Conservation (phyloP, 92 coral and sea anemone genomes). For the Epizoanthus rinbou region DNA sequence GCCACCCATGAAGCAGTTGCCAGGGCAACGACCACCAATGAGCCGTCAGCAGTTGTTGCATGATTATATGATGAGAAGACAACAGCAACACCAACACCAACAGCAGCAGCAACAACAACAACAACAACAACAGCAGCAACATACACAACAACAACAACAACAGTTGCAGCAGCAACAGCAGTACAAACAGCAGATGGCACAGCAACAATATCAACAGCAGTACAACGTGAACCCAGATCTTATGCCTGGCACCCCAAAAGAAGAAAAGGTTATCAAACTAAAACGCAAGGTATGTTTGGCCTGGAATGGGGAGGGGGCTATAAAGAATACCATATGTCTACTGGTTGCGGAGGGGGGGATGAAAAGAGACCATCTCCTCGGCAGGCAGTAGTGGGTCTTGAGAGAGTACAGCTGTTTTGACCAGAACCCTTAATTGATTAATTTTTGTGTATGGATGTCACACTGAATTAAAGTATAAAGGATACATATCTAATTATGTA, state of each 20-base stretch:
- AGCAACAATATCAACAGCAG: constrained; percentile 26
- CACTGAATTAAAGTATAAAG: too few species aligned
- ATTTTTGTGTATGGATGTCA: too few species aligned
- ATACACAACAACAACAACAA: constrained; percentile 35
- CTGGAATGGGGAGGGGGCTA: too few species aligned
- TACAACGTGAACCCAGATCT: constrained; percentile 20
- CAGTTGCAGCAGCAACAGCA: constrained; percentile 49
- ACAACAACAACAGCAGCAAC: constrained; percentile 61
- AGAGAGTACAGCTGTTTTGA: too few species aligned
- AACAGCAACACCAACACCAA: constrained; percentile 59
- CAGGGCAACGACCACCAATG: constrained; percentile 59
- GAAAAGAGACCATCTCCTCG: too few species aligned
- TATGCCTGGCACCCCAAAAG: constrained; percentile 9
- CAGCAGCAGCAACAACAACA: constrained; percentile 41
- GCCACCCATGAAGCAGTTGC: constrained; percentile 16
- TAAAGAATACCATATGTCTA: too few species aligned
- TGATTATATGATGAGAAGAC: constrained; percentile 70
- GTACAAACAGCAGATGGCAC: constrained; percentile 46
- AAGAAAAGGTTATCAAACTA: constrained; percentile 19
- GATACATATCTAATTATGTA: too few species aligned
- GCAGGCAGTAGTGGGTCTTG: too few species aligned
- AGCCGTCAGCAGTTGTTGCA: constrained; percentile 77
- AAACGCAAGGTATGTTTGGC: constrained; percentile 43
- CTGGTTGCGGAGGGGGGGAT: too few species aligned
- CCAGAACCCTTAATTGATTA: too few species aligned